Base-by-base conservation (phyloP, 2,888 invertebrate species). In the Idaea aversata region DNA sequence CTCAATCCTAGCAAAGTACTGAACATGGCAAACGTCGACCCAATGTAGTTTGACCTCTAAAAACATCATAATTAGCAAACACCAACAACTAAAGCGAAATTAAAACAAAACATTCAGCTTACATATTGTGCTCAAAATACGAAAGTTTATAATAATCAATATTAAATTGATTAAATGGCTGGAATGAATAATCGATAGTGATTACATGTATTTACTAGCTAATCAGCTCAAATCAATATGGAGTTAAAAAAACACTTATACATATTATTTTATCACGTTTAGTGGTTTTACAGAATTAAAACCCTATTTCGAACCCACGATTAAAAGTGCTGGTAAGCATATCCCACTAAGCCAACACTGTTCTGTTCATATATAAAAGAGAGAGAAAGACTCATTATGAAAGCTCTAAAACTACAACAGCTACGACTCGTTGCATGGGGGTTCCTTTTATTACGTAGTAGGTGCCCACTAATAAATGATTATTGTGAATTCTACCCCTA, bases 1-100 rank as follows among this genome's bases (percentile, higher is more conserved):
- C 7, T 47, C 10, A 47, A 47, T 10, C 47, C 47, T 47, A 47
- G 5, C 47, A 10, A 47, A 47, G 7, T 13, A 47, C 7, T 13
- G 47, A 47, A 5, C 13, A 1, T 13, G 13, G 7, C 10, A 4
- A 4, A 4, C 47, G 5, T 47, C 10, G 10, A 0, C 47, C 47
- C 13, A 47, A 47, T 47, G 10, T 10, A 47, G 5, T 47, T 10
- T 13, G 3, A 5, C 47, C 25, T 13, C 13, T 47, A 47, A 69
- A 64, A 68, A 76, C 71, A 68, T 74, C 71, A 75, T 76, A 75
- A 68, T 71, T 70, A 81, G 77, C 75, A 81, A 83, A 83, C 77
- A 81, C 78, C 75, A 85, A 85, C 85, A 85, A 83, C 73, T 76
- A 78, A 80, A 81, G 77, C 75, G 76, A 73, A 74, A 75, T 76